phyloP scores from a whole-genome alignment of 2,113 vertebrate genomes.

The Cyprinus carpio region DNA sequence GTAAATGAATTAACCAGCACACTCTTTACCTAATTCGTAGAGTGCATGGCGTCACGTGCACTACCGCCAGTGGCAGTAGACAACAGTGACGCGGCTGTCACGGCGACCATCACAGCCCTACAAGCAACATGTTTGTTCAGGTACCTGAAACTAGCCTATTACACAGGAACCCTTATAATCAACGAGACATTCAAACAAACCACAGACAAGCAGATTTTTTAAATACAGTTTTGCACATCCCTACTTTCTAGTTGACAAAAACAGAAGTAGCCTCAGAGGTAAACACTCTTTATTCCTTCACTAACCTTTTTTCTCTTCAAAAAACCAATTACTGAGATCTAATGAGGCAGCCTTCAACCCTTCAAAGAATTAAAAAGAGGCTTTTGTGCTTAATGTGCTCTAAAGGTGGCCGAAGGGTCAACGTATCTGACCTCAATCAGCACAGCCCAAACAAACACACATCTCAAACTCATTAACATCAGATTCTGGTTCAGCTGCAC shows the following conservation, averaged over 20 bases:
- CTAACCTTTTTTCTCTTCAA: constrained; percentile 10
- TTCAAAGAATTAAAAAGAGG: constrained; percentile 7
- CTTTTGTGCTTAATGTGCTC: not conserved
- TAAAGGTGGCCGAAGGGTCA: not conserved
- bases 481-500: not conserved
- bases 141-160: too few species aligned
- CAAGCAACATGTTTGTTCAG: not conserved
- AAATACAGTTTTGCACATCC: not conserved
- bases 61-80: too few species aligned
- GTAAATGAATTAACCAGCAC: too few species aligned
- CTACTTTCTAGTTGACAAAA: not conserved
- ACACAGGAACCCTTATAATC: not conserved
- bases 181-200: not conserved
- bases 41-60: too few species aligned
- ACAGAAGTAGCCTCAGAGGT: not conserved
- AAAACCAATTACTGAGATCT: constrained; percentile 17
- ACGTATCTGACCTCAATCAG: not conserved
- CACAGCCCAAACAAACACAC: constrained; percentile 2
- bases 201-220: not conserved
- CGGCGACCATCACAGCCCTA: too few species aligned
- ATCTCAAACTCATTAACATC: not conserved
- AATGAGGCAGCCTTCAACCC: constrained; percentile 12
- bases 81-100: too few species aligned
- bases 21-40: too few species aligned
- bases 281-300: not conserved